A percentile compares a stretch with the other conserved stretches of the same genome.
These are phyloP conservation scores for Helleia helle DNA, from an alignment of 2,888 invertebrate genomes.

Conservation along the genomic window DNA sequence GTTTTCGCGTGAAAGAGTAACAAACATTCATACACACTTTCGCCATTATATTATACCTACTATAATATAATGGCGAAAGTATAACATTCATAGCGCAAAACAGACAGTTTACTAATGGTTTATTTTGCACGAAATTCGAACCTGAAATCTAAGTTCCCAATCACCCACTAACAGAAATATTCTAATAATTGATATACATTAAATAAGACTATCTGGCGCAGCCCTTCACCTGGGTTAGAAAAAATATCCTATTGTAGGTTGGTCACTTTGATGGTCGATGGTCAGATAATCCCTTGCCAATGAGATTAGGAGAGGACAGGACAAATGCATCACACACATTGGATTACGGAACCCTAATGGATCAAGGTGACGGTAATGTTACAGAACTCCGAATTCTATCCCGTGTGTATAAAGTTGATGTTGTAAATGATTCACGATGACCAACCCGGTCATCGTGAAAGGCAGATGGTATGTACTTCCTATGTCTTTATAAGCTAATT, in stretches of 20 bases:
- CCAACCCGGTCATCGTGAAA: slow-evolving; percentile 1
- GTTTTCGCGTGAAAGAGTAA: too few relatives aligned
- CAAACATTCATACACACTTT: too few relatives aligned
- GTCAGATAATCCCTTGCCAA: slow-evolving; percentile 46
- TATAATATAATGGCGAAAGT: too few relatives aligned
- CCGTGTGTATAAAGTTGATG: neutral
- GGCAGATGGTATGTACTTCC: slow-evolving; percentile 6
- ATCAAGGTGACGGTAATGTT: slow-evolving; percentile 3
- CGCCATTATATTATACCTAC: too few relatives aligned
- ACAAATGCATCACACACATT: slow-evolving; percentile 48
- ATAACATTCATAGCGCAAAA: too few relatives aligned
- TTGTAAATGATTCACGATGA: neutral
- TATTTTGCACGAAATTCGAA: too few relatives aligned
- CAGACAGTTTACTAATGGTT: too few relatives aligned
- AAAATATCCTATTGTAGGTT: slow-evolving; percentile 14
- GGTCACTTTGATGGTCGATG: slow-evolving; percentile 32
- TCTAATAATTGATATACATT: too few relatives aligned
- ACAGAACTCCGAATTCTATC: neutral
- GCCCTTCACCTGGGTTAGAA: neutral
- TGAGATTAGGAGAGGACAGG: slow-evolving; percentile 54
- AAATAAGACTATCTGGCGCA: neutral
- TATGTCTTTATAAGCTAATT: slow-evolving; percentile 4
- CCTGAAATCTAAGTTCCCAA: too few relatives aligned
- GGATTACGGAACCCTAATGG: slow-evolving; percentile 40
- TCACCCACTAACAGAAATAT: too few relatives aligned